These are phyloP conservation scores for Channallabes apus DNA, from an alignment of 2,797 vertebrate genomes.

Conservation along the genomic window DNA sequence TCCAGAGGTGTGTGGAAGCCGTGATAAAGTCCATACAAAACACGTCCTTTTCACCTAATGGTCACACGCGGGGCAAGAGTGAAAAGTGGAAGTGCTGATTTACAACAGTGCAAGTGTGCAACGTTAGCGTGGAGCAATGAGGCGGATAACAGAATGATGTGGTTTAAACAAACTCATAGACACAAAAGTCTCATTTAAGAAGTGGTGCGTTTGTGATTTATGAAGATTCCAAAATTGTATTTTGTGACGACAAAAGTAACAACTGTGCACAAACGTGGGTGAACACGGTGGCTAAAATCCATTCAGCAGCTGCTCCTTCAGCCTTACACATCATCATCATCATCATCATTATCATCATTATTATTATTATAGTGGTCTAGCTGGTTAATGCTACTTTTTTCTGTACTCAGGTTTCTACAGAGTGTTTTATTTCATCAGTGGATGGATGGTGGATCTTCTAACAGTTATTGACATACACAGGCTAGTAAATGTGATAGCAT, in stretches of 20 bases:
- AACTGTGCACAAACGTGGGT: background rate
- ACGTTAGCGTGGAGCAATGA: background rate
- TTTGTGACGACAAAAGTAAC: background rate
- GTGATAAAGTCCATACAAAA: conserved; percentile 2
- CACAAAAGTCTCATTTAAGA: no score
- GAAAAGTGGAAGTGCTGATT: background rate
- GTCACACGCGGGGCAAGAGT: conserved; percentile 5
- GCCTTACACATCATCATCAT: background rate
- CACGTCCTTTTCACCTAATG: conserved; percentile 27
- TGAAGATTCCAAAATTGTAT: background rate
- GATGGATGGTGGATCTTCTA: background rate
- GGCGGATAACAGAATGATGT: background rate
- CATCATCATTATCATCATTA: background rate
- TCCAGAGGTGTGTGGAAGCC: background rate
- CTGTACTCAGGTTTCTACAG: background rate
- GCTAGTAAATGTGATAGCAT: background rate
- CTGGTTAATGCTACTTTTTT: background rate
- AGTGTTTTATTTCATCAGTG: background rate
- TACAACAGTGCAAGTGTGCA: background rate
- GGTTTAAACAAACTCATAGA: background rate
- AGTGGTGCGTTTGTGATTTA: no score
- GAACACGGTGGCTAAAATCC: background rate
- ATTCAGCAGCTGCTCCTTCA: background rate
- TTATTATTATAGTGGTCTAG: no score
- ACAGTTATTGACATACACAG: background rate